A percentile compares a stretch with the other conserved stretches of the same genome.
Evolutionary conservation across 2,113 vertebrate species (phyloP).

Genomic region (Struthidea cinerea): DNA sequence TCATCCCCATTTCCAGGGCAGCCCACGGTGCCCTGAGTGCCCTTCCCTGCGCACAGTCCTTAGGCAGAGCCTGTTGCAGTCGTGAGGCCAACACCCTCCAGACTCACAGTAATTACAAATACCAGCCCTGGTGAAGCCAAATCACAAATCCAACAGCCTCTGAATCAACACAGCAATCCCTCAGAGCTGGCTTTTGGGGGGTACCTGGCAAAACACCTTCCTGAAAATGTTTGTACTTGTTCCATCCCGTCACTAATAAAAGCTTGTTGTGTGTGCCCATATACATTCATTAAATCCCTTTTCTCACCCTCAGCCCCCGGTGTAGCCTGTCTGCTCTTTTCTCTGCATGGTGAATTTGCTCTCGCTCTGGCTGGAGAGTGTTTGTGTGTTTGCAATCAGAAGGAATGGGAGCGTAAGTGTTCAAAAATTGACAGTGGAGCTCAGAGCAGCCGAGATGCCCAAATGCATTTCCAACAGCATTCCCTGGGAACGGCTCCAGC

Average conservation of each 20-base stretch:
- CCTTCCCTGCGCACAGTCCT: rapidly evolving
- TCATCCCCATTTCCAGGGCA: rapidly evolving
- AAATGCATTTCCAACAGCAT: not conserved
- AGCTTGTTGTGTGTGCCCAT: not conserved
- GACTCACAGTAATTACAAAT: rapidly evolving
- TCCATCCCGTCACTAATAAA: rapidly evolving
- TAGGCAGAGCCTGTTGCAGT: rapidly evolving
- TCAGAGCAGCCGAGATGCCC: not conserved
- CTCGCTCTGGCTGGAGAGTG: not conserved
- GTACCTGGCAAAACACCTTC: not conserved
- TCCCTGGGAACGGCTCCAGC: not conserved
- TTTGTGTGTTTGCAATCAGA: not conserved
- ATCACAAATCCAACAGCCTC: not conserved
- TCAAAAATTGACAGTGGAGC: not conserved
- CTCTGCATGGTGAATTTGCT: not conserved
- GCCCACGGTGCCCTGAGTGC: rapidly evolving
- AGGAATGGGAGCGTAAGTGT: not conserved
- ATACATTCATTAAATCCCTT: not conserved
- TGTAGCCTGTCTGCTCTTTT: not conserved
- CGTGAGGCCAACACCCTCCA: not conserved
- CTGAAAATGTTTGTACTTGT: rapidly evolving
- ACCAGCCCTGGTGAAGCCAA: not conserved
- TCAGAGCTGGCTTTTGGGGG: not conserved
- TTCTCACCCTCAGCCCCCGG: not conserved
- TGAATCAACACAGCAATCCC: not conserved